Conservation (phyloP, 2,888 invertebrate species). For the Scrobipalpa costella region DNA sequence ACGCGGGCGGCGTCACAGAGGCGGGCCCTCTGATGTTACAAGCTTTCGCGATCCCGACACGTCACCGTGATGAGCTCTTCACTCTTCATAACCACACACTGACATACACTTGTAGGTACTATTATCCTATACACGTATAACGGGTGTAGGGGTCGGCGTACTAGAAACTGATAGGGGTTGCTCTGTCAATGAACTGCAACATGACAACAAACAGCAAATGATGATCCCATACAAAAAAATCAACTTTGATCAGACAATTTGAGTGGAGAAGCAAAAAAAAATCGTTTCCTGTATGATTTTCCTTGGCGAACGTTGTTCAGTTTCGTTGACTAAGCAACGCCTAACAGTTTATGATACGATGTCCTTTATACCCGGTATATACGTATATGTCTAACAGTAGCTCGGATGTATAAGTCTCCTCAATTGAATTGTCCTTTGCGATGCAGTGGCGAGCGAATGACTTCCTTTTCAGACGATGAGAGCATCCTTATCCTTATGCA, state of each 20-base stretch:
- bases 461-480: not conserved
- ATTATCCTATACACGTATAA: slow-evolving; percentile 27
- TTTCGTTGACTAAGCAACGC: too few species aligned
- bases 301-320: too few species aligned
- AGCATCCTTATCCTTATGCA: not conserved
- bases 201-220: too few species aligned
- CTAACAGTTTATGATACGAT: too few species aligned
- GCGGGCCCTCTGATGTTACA: slow-evolving; percentile 50
- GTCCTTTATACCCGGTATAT: too few species aligned
- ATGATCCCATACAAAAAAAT: too few species aligned
- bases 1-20: slow-evolving; percentile 41
- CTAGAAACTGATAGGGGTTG: too few species aligned
- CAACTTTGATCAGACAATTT: too few species aligned
- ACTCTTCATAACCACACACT: slow-evolving; percentile 29
- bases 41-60: slow-evolving; percentile 51
- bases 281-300: too few species aligned
- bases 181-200: too few species aligned
- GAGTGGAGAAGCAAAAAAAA: too few species aligned
- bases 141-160: too few species aligned
- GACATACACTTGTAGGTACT: slow-evolving; percentile 25
- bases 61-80: slow-evolving; percentile 45
- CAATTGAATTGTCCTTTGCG: slow-evolving; percentile 4
- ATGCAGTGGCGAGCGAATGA: not conserved
- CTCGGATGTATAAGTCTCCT: slow-evolving; percentile 24
- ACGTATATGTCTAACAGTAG: not conserved